Conservation (phyloP, 2,113 vertebrate genomes). For the Hystrix cristata region DNA sequence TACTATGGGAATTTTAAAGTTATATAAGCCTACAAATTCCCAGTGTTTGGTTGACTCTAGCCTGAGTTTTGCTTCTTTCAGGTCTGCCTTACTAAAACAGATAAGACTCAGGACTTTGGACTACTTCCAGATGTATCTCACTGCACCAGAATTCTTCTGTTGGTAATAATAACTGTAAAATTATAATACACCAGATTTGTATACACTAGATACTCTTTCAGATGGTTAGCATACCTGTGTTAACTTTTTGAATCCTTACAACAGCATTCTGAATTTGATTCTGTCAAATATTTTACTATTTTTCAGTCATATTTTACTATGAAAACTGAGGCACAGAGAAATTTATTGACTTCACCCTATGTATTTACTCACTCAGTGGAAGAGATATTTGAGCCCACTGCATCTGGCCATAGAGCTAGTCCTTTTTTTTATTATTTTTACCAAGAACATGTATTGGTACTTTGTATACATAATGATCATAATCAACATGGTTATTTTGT, state of each 20-base stretch:
- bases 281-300: not conserved
- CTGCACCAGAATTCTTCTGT: not conserved
- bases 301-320: not conserved
- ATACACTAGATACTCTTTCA: not conserved
- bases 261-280: not conserved
- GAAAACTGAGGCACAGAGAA: not conserved
- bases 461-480: too few species aligned
- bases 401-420: not conserved
- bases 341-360: not conserved
- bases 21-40: not conserved
- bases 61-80: not conserved
- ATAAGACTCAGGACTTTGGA: not conserved
- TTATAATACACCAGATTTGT: not conserved
- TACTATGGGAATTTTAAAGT: not conserved
- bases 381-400: not conserved
- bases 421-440: too few species aligned
- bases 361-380: not conserved
- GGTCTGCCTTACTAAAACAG: not conserved
- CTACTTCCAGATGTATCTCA: not conserved
- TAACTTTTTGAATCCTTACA: not conserved
- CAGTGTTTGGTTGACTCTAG: not conserved
- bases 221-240: not conserved
- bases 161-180: not conserved
- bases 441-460: too few species aligned
- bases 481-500: too few species aligned